Evolutionary conservation across 1,140 invertebrate genomes (phyloP).

Genomic region (Hylyphantes graminicola): DNA sequence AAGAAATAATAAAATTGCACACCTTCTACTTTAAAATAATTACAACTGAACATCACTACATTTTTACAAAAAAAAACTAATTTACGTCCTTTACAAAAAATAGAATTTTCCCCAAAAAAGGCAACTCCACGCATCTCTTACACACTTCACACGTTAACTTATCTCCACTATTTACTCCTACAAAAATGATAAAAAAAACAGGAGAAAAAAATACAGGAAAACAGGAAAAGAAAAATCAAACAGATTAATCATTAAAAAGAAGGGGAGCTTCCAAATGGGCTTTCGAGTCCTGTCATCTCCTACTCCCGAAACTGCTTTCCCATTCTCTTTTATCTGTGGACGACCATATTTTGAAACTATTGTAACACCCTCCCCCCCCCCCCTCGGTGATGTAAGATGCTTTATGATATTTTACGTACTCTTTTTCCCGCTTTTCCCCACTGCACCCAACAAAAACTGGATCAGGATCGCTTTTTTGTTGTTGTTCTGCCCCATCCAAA

Average conservation of each 20-base stretch:
- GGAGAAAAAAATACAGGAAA: too few relatives aligned
- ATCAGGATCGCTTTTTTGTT: conserved; percentile 35
- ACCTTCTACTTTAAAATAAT: too few relatives aligned
- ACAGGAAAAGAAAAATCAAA: conserved; percentile 26
- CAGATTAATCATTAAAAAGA: conserved; percentile 53
- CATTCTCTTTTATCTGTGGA: conserved; percentile 41
- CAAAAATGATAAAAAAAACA: too few relatives aligned
- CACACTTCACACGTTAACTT: too few relatives aligned
- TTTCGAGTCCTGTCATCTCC: conserved; percentile 29
- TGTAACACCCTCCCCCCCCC: conserved; percentile 32
- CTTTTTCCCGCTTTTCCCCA: neutral
- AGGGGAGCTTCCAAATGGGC: conserved; percentile 38
- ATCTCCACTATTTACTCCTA: too few relatives aligned
- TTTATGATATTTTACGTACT: conserved; percentile 51
- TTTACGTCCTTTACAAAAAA: too few relatives aligned
- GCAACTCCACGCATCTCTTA: too few relatives aligned
- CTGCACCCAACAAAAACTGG: conserved; percentile 34
- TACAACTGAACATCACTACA: too few relatives aligned
- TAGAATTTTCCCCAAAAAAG: too few relatives aligned
- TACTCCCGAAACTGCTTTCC: conserved; percentile 6
- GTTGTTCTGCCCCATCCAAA: conserved; percentile 7
- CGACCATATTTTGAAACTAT: conserved; percentile 38
- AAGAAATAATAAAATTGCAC: too few relatives aligned
- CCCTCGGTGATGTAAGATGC: conserved; percentile 17
- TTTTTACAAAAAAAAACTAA: too few relatives aligned